phyloP scores from a whole-genome alignment of 2,113 vertebrate genomes.

The Neodontobutis hainanensis region DNA sequence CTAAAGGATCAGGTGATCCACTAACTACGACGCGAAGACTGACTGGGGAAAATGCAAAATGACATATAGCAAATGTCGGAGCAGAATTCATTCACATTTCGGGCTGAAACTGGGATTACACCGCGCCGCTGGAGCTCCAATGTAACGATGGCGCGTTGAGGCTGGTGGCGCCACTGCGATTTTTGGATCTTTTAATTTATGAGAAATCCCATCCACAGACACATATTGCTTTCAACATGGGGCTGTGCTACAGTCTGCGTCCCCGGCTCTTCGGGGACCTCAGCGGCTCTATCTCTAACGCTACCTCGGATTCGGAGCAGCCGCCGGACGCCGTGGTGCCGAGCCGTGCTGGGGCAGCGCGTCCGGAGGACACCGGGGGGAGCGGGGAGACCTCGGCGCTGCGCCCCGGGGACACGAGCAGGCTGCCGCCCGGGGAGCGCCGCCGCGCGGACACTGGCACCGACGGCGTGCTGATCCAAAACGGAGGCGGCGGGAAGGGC shows the following conservation, averaged over 20 bases:
- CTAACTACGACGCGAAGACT: conserved; percentile 71
- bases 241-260: conserved; percentile 94
- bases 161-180: conserved; percentile 56
- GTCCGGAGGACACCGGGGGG: conserved; percentile 76
- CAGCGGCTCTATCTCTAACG: conserved; percentile 82
- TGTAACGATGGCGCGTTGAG: conserved; percentile 72
- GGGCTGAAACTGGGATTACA: conserved; percentile 65
- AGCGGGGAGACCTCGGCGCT: conserved; percentile 73
- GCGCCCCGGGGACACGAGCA: conserved; percentile 76
- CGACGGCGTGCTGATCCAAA: conserved; percentile 81
- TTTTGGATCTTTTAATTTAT: conserved; percentile 73
- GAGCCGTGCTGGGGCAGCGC: conserved; percentile 71
- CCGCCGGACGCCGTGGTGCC: conserved; percentile 70
- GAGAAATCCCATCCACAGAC: conserved; percentile 70
- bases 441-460: conserved; percentile 74
- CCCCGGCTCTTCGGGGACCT: conserved; percentile 91
- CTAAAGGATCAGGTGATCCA: conserved; percentile 85
- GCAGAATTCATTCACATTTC: conserved; percentile 74
- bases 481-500: conserved; percentile 70
- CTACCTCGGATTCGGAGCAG: conserved; percentile 80
- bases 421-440: conserved; percentile 72
- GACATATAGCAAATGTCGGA: conserved; percentile 85
- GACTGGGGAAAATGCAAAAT: conserved; percentile 83
- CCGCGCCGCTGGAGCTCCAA: conserved; percentile 58
- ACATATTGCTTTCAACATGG: conserved; percentile 83